Evolutionary conservation across 2,797 vertebrate species (phyloP).

Genomic region (Steatocranus sp.): DNA sequence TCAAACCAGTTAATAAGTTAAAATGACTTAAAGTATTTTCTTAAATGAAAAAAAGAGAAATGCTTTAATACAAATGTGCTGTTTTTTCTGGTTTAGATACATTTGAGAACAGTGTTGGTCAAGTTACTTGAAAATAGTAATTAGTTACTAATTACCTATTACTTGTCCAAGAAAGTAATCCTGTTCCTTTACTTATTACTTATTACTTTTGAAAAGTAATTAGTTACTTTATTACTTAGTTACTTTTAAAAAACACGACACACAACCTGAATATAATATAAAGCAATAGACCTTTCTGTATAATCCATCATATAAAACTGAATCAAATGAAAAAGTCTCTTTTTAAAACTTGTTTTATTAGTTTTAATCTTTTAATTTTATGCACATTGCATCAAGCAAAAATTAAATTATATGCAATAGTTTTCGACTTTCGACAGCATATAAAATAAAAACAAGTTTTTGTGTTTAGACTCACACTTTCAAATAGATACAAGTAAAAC

Average conservation of each 20-base stretch:
- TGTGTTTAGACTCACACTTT: not conserved
- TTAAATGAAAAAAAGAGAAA: not conserved
- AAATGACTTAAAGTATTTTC: not conserved
- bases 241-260: not conserved
- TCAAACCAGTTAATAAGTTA: not conserved
- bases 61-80: not conserved
- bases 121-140: not conserved
- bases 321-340: not conserved
- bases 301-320: not conserved
- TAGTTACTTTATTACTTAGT: not conserved
- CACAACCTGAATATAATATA: not conserved
- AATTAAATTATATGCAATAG: not conserved
- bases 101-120: not conserved
- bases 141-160: too few relatives aligned
- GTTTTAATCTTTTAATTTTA: not conserved
- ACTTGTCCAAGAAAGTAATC: too few relatives aligned
- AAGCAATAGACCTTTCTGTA: not conserved
- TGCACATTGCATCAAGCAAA: not conserved
- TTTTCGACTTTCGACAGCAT: not conserved
- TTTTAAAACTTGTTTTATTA: not conserved
- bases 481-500: not conserved
- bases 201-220: too few relatives aligned
- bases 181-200: too few relatives aligned
- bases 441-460: not conserved
- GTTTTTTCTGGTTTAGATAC: not conserved